Evolutionary conservation across 2,888 invertebrate species (phyloP), one percentile per base, ranked within the genome.

Genomic region (Hybos culiciformis): DNA sequence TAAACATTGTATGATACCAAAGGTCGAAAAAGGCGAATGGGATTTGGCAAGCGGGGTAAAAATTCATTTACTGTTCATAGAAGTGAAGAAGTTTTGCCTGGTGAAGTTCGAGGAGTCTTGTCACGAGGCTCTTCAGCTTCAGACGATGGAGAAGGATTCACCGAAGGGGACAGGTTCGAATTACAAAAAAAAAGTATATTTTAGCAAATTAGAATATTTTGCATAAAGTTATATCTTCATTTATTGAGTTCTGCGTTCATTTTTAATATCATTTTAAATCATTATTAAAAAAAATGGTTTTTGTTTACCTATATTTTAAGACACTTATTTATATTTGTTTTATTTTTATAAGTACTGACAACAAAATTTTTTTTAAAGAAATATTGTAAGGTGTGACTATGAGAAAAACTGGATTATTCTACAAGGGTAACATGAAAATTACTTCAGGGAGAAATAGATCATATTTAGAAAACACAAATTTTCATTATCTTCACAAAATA

Each of bases 31-130:
- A 77, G 90, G 74, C 79, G 90, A 72, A 83, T 90, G 81, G 87
- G 87, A 72, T 90, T 88, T 74, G 91, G 91, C 70, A 83, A 85
- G 73, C 84, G 86, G 73, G 90, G 88, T 66, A 88, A 90, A 77
- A 88, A 86, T 71, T 90, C 91, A 66, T 88, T 92, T 76, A 91
- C 91, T 70, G 90, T 96, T 67, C 93, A 94, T 75, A 84, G 96
- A 71, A 94, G 94, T 69, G 96, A 96, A 74, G 96, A 96, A 71
- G 90, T 96, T 62, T 80, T 84, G 59, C 92, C 92, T 53, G 84
- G 86, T 58, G 90, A 90, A 69, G 57, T 66, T 59, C 66, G 73
- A 59, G 74, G 75, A 56, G 61, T 57, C 51, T 60, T 67, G 45
- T 76, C 77, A 63, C 85, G 90, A 62, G 84, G 88, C 61, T 90